Evolutionary conservation across 1,140 invertebrate genomes (phyloP).

Genomic region (Calliphora vicina): DNA sequence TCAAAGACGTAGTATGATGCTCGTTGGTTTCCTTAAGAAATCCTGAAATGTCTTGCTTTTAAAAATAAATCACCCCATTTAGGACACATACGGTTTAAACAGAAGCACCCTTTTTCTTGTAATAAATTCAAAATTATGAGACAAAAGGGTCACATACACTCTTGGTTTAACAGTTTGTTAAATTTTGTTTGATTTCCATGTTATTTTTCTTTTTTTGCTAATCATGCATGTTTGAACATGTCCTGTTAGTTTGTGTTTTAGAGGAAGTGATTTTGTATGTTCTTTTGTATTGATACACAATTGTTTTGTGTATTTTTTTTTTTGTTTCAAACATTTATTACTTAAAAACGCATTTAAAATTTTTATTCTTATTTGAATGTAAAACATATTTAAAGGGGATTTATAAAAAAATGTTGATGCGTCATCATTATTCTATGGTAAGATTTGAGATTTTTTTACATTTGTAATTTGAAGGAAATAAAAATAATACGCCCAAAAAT

Average conservation of each 20-base stretch:
- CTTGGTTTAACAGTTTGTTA: background rate
- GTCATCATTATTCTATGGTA: too few species aligned
- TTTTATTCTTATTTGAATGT: too few species aligned
- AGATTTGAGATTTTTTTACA: too few species aligned
- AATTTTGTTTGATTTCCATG: background rate
- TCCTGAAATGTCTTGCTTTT: background rate
- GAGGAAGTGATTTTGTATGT: background rate
- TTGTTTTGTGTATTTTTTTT: background rate
- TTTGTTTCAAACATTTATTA: background rate
- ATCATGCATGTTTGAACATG: constrained; percentile 9
- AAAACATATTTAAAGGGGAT: too few species aligned
- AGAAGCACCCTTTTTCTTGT: background rate
- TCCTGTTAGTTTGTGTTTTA: background rate
- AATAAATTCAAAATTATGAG: too few species aligned
- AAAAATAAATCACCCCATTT: background rate
- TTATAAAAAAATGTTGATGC: too few species aligned
- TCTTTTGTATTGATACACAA: background rate
- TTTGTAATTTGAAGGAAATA: too few species aligned
- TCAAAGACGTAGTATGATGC: too few species aligned
- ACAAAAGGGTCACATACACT: background rate
- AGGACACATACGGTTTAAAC: background rate
- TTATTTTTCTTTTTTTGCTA: background rate
- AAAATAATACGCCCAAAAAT: too few species aligned
- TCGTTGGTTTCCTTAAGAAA: background rate
- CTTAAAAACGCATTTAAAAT: background rate